Conservation (phyloP, 2,113 vertebrate genomes). For the Aythya baeri region DNA sequence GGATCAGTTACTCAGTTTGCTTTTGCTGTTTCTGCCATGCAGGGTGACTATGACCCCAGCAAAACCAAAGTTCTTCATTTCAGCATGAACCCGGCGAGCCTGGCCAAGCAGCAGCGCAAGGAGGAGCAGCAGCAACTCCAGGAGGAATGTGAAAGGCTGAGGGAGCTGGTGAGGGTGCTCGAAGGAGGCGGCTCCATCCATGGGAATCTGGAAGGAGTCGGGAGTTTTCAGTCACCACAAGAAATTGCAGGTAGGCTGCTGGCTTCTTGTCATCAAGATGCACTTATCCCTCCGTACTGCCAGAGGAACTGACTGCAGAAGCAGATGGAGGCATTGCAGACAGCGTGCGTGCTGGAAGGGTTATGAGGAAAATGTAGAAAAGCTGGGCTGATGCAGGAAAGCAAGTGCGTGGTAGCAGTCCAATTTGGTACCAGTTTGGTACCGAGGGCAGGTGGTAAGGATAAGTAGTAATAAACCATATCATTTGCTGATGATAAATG, state of each 20-base stretch:
- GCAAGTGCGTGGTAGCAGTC: not conserved
- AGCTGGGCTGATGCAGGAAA: not conserved
- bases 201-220: slow-evolving; percentile 56
- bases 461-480: slow-evolving; percentile 16
- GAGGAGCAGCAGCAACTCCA: slow-evolving; percentile 84
- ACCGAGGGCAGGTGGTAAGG: not conserved
- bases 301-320: not conserved
- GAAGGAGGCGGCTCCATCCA: slow-evolving; percentile 75
- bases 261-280: not conserved
- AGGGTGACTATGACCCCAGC: slow-evolving; percentile 91
- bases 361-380: not conserved
- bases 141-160: slow-evolving; percentile 84
- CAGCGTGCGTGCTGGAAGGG: not conserved
- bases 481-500: slow-evolving; percentile 32
- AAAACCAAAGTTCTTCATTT: slow-evolving; percentile 90
- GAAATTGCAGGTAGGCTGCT: slow-evolving; percentile 87
- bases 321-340: not conserved
- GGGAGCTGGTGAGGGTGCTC: slow-evolving; percentile 80
- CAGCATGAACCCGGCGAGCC: slow-evolving; percentile 85
- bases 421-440: not conserved
- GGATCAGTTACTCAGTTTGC: not conserved
- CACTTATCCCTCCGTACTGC: not conserved
- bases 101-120: slow-evolving; percentile 85
- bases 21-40: not conserved
- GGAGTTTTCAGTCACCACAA: slow-evolving; percentile 82